Evolutionary conservation across 2,113 vertebrate genomes (phyloP), one percentile per base, ranked within the genome.

Genomic region (Trochalopteron elliotii): DNA sequence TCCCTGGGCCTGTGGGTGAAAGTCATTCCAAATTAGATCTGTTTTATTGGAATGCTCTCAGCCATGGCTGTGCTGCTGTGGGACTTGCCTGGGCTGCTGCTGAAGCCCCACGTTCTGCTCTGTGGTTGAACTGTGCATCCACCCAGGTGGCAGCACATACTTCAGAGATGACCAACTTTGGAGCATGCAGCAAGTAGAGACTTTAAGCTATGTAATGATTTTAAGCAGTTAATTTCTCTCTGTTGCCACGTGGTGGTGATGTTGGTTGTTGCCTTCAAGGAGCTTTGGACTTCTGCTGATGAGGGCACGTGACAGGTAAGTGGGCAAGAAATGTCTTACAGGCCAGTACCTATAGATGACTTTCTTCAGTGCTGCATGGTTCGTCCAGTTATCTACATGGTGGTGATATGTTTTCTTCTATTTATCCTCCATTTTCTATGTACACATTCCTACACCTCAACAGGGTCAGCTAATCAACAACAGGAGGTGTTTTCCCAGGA

Each of bases 121-220:
- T 76, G 67, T 71, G 77, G 18, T 24, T 70, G 72, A 84, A 40
- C 68, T 57, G 25, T 49, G 57, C 11, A 5, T 69, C 70, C 49
- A 65, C 47, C 42, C 25, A 33, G n/a, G 53, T 44, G 50, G 45
- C 31, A 50, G 37, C 25, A 14, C 1, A 5, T 40, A 7, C 44
- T 78, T 50, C 40, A 56, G 56, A 47, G 55, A 33, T 61, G 31
- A 53, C 68, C 55, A 57, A 0, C 12, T 55, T 30, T 6, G 33
- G 18, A 45, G 56, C 13, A 6, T 5, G 0, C 22, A n/a, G 27
- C 0, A 0, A 37, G 3, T 5, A 12, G 9, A 28, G 25, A 12
- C 7, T 18, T 53, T 2, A 55, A 75, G 39, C 35, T 49, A 2
- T 0, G 0, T 12, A 11, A 50, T 44, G 61, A 23, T 33, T 83